phyloP scores from a whole-genome alignment of 2,888 invertebrate genomes.

The Xanthia icteritia region DNA sequence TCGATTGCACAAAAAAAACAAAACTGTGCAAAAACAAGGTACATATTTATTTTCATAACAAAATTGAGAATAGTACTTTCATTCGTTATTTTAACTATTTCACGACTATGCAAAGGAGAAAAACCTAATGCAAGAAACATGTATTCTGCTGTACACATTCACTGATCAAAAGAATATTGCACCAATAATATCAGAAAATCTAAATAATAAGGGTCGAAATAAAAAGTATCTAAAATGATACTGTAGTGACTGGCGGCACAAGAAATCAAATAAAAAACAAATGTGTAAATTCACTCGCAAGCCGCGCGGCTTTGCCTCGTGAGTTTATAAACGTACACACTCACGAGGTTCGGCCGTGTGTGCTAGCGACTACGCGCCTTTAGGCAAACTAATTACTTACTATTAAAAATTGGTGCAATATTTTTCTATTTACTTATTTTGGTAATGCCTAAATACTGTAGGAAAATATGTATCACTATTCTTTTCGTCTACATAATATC shows the following conservation, averaged over 20 bases:
- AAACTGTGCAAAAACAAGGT: conserved; percentile 37
- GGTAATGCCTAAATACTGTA: conserved; percentile 56
- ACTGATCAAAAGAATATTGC: conserved; percentile 26
- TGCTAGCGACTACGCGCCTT: too few relatives aligned
- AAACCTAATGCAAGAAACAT: conserved; percentile 13
- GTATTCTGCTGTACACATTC: conserved; percentile 9
- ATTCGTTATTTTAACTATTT: conserved; percentile 1
- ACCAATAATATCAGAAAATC: conserved; percentile 18
- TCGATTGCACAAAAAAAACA: conserved; percentile 49
- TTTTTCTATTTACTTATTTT: conserved; percentile 34
- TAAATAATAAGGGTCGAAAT: conserved; percentile 3
- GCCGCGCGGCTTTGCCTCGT: too few relatives aligned
- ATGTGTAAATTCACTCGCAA: not conserved
- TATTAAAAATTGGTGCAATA: conserved; percentile 41
- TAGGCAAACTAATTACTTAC: not conserved
- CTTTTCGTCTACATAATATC: conserved; percentile 46
- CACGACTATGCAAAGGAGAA: conserved; percentile 47
- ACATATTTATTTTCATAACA: conserved; percentile 39
- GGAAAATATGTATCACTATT: conserved; percentile 71
- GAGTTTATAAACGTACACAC: too few relatives aligned
- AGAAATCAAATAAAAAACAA: not conserved
- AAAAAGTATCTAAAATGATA: conserved; percentile 15
- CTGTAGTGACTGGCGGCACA: not conserved
- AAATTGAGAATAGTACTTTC: conserved; percentile 32
- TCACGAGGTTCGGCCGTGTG: too few relatives aligned